Conservation (phyloP, 2,888 invertebrate genomes). For the Perizoma flavofasciatum region DNA sequence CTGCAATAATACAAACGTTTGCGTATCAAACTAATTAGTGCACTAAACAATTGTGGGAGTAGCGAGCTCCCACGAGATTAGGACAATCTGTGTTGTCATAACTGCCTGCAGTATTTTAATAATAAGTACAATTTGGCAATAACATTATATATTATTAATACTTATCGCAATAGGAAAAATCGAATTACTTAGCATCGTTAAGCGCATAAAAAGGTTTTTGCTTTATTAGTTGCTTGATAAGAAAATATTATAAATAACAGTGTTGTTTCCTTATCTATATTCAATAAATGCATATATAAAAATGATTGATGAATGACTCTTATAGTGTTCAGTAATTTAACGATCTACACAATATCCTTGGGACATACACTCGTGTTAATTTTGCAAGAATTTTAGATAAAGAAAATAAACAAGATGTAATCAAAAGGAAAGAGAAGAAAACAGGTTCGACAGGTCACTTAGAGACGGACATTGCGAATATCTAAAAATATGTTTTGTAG, state of each 20-base stretch:
- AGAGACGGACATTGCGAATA: constrained; percentile 19
- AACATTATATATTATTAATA: constrained; percentile 38
- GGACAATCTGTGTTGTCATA: constrained; percentile 54
- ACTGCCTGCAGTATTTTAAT: constrained; percentile 52
- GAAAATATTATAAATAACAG: background rate
- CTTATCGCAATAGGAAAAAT: constrained; percentile 36
- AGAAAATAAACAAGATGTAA: constrained; percentile 5
- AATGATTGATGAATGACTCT: constrained; percentile 15
- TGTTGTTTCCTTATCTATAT: constrained; percentile 38
- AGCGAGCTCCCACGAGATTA: constrained; percentile 50
- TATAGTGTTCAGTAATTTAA: background rate
- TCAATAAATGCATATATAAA: constrained; percentile 32
- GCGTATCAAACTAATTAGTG: constrained; percentile 39
- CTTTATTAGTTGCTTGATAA: background rate
- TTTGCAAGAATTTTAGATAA: constrained; percentile 2
- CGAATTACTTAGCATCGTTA: background rate
- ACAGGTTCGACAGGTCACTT: constrained; percentile 34
- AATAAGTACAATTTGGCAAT: constrained; percentile 46
- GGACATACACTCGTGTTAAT: background rate
- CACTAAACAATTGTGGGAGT: constrained; percentile 61
- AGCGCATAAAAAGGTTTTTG: background rate
- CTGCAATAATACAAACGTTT: constrained; percentile 35
- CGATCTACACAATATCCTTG: constrained; percentile 7
- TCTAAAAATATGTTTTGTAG: constrained; percentile 24
- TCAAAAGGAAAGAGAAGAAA: constrained; percentile 24